A percentile compares a stretch with the other conserved stretches of the same genome.
Evolutionary conservation across 1,140 invertebrate species (phyloP).

Genomic region (Tachypleus tridentatus): DNA sequence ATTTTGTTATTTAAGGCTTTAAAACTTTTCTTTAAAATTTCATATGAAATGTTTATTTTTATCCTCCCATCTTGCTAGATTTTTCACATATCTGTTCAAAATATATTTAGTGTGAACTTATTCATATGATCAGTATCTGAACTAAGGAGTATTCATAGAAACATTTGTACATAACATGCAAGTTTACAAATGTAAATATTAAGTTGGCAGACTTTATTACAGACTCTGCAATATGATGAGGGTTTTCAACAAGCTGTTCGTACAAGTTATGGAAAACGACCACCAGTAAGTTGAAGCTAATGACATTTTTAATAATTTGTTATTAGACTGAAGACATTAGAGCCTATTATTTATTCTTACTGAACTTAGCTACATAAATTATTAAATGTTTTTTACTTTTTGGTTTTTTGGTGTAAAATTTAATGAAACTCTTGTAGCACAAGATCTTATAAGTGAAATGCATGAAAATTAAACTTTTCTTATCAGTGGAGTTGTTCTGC

Average conservation of each 20-base stretch:
- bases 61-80: not conserved
- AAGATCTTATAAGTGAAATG: no score
- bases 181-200: no score
- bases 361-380: slow-evolving; percentile 6
- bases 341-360: slow-evolving; percentile 11
- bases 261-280: slow-evolving; percentile 45
- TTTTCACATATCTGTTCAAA: not conserved
- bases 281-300: slow-evolving; percentile 34
- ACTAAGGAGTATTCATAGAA: no score
- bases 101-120: not conserved
- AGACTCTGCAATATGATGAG: slow-evolving; percentile 52
- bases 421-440: no score
- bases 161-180: no score
- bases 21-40: not conserved
- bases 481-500: no score
- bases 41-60: not conserved
- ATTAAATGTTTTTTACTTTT: not conserved
- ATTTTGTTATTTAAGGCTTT: no score
- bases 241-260: slow-evolving; percentile 48
- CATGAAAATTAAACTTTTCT: no score
- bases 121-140: not conserved
- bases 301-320: slow-evolving; percentile 3
- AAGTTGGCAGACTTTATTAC: slow-evolving; percentile 10
- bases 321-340: slow-evolving; percentile 19
- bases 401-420: not conserved